These are phyloP conservation scores for Hippasteria phrygiana DNA, from an alignment of 53 echinoderm and acorn worm species.

Conservation along the genomic window DNA sequence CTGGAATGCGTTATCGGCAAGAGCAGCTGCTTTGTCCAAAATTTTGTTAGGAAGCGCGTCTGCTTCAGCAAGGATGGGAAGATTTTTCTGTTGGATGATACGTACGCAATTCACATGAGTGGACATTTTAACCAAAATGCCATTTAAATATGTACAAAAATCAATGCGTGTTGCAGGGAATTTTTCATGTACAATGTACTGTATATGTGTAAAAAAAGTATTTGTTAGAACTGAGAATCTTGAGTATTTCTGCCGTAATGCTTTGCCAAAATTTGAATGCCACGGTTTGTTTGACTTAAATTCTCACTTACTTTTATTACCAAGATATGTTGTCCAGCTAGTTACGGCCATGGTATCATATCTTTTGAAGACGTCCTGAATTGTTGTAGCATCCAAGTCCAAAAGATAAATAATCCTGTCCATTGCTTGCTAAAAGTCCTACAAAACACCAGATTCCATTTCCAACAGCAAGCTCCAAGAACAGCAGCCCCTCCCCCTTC, in stretches of 20 bases:
- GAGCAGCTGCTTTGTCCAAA: background rate
- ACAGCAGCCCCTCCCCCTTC: background rate
- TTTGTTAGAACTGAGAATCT: too few relatives aligned
- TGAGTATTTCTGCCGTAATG: background rate
- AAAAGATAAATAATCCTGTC: background rate
- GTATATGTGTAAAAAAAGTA: too few relatives aligned
- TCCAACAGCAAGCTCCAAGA: background rate
- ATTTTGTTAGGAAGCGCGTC: background rate
- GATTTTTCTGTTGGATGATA: background rate
- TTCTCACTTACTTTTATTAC: background rate
- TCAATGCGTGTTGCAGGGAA: background rate
- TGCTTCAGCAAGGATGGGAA: background rate
- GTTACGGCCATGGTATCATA: background rate
- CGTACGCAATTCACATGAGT: background rate
- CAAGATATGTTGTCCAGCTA: background rate
- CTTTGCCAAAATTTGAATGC: background rate
- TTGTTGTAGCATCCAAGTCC: background rate
- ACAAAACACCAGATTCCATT: slow-evolving; percentile 43
- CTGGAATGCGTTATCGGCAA: slow-evolving; percentile 8
- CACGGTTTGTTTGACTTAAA: background rate
- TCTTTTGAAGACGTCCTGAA: background rate
- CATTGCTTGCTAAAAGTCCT: background rate
- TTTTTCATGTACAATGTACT: too few relatives aligned
- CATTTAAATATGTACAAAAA: background rate
- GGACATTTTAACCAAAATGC: background rate